These are phyloP conservation scores for Theristus sp. DNA, from an alignment of 2,888 invertebrate genomes.

Conservation along the genomic window DNA sequence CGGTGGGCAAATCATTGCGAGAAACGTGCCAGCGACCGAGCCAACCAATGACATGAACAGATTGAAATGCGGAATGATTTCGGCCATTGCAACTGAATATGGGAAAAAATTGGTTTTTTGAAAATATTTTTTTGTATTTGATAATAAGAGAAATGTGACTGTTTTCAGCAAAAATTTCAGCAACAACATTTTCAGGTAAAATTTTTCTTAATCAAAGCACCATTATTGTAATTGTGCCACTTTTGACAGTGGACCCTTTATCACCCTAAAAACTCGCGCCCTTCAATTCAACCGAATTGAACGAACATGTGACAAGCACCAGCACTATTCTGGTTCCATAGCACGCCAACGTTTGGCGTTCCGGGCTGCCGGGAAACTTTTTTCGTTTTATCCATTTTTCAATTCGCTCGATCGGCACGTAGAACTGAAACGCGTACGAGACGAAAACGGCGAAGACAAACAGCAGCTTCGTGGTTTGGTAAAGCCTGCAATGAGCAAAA, in stretches of 20 bases:
- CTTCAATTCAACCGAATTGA: not conserved
- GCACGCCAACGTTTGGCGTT: conserved; percentile 8
- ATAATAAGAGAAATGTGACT: no score
- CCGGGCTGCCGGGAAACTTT: conserved; percentile 44
- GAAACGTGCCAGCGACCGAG: conserved; percentile 64
- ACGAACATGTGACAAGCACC: not conserved
- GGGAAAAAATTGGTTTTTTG: no score
- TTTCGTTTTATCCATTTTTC: conserved; percentile 21
- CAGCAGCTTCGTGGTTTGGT: conserved; percentile 21
- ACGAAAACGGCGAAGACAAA: conserved; percentile 48
- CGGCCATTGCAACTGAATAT: conserved; percentile 50
- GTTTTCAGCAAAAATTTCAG: no score
- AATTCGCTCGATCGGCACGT: conserved; percentile 73
- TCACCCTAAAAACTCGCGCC: not conserved
- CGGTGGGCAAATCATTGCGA: conserved; percentile 67
- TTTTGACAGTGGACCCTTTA: not conserved
- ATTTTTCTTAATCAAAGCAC: no score
- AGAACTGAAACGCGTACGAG: conserved; percentile 79
- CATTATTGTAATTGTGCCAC: not conserved
- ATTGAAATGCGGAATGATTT: conserved; percentile 62
- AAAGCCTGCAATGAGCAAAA: conserved; percentile 13
- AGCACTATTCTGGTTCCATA: not conserved
- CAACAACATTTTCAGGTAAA: no score
- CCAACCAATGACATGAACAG: conserved; percentile 72
- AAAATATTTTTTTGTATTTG: no score